Conservation (phyloP, 2,888 invertebrate genomes). For the Siphlonurus alternatus region DNA sequence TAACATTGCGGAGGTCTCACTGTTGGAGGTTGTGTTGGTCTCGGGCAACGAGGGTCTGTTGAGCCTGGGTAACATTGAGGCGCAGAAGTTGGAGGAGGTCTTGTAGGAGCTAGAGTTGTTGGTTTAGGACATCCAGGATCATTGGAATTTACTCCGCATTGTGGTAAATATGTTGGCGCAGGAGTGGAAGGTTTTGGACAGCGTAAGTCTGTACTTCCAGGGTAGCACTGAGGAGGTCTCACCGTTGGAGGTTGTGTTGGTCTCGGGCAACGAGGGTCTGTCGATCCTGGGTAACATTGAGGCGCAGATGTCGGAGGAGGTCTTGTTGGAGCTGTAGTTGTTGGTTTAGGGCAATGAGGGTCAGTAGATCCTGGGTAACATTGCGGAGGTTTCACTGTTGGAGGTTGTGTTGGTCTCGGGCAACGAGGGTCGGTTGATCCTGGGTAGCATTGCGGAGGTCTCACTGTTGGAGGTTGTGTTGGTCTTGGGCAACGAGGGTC, state of each 20-base stretch:
- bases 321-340: too few relatives aligned
- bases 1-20: constrained; percentile 16
- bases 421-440: too few relatives aligned
- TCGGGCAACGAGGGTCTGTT: constrained; percentile 16
- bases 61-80: constrained; percentile 15
- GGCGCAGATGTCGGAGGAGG: too few relatives aligned
- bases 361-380: too few relatives aligned
- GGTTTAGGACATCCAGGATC: constrained; percentile 5
- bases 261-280: constrained; percentile 5
- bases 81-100: constrained; percentile 9
- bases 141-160: constrained; percentile 14
- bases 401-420: too few relatives aligned
- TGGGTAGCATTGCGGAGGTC: too few relatives aligned
- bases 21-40: constrained; percentile 6
- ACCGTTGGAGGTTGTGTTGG: too few relatives aligned
- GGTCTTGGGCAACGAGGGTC: too few relatives aligned
- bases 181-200: constrained; percentile 13
- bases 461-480: too few relatives aligned
- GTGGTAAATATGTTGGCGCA: constrained; percentile 11
- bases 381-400: too few relatives aligned
- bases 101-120: constrained; percentile 10
- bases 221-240: constrained; percentile 20
- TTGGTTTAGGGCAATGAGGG: too few relatives aligned
- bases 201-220: constrained; percentile 19
- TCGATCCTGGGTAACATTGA: too few relatives aligned